Base-by-base conservation (phyloP, 2,888 invertebrate species). In the Cylindroiulus punctatus region DNA sequence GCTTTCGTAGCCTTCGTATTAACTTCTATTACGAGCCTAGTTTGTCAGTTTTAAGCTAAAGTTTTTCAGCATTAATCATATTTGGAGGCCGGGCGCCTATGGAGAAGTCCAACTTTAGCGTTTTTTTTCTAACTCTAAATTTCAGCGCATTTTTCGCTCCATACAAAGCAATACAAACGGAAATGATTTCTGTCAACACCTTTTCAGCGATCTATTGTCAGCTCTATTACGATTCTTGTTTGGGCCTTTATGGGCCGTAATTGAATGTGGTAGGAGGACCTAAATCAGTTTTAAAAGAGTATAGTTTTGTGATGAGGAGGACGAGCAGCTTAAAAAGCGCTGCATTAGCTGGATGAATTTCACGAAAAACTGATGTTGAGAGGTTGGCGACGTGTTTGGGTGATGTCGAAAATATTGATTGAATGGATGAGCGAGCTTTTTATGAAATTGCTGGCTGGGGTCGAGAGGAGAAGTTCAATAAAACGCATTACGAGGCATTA, bases 391-490 rank as follows among this genome's bases (percentile, higher is more conserved):
- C 22, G 65, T 65, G 26, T 65, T 65, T 22, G 65, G 65, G 22
- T 26, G 65, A 22, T 22, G 65, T 65, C 26, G 65, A 65, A 65
- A 65, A 65, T 65, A 65, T 65, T 65, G 65, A 65, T 65, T 65
- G 65, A 65, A 26, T 26, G 22, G 65, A 65, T 65, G 65, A 65
- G 65, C 65, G 26, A 65, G 65, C 65, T 65, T 65, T 65, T 65
- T 65, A 65, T 65, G 26, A 65, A 65, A 65, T 65, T 65, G 65
- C 65, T 65, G 5, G 22, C 22, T 65, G 65, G 65, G 65, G 65
- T 65, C 65, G 65, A 65, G 26, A 65, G 65, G 26, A 65, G 65
- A 65, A 65, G 65, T 65, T 65, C 65, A 65, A 65, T 65, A 65
- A 65, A 65, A 65, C 65, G 65, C 65, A 65, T 65, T 65, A 65